A percentile compares a stretch with the other conserved stretches of the same genome.
Evolutionary conservation across 2,797 vertebrate genomes (phyloP).

Genomic region (Threskiornis aethiopicus): DNA sequence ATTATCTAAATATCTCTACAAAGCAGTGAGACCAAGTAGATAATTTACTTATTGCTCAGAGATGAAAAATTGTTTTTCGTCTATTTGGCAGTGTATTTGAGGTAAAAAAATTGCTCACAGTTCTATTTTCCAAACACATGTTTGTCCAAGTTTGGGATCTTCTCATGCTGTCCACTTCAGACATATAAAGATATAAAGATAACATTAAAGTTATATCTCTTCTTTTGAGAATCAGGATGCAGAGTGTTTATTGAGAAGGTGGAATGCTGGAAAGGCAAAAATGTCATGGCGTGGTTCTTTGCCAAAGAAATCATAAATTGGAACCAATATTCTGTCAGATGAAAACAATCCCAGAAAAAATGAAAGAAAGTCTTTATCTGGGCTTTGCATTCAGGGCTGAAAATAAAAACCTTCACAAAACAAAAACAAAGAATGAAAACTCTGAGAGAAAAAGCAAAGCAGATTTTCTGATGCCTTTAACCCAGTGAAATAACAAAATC

Average conservation of each 20-base stretch:
- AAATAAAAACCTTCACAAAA: background rate
- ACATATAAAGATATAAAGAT: background rate
- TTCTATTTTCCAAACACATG: background rate
- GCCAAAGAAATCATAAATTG: slow-evolving; percentile 1
- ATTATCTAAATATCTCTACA: background rate
- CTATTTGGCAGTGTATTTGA: background rate
- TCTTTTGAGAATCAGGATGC: background rate
- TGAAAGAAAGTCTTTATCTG: background rate
- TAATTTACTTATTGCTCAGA: background rate
- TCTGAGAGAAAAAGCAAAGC: background rate
- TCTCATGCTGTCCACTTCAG: background rate
- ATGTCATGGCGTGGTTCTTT: background rate
- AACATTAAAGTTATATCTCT: background rate
- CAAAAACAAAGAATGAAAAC: background rate
- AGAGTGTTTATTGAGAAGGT: background rate
- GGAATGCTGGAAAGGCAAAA: background rate
- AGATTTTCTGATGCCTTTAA: slow-evolving; percentile 7
- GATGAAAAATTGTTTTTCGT: background rate
- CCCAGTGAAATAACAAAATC: background rate
- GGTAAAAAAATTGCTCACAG: background rate
- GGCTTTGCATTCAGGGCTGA: background rate
- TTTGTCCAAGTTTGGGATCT: background rate
- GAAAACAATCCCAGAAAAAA: background rate
- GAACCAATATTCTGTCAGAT: background rate
- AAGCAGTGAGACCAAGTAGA: background rate